Conservation (phyloP, 1,140 invertebrate genomes). For the Procambarus virginalis region DNA sequence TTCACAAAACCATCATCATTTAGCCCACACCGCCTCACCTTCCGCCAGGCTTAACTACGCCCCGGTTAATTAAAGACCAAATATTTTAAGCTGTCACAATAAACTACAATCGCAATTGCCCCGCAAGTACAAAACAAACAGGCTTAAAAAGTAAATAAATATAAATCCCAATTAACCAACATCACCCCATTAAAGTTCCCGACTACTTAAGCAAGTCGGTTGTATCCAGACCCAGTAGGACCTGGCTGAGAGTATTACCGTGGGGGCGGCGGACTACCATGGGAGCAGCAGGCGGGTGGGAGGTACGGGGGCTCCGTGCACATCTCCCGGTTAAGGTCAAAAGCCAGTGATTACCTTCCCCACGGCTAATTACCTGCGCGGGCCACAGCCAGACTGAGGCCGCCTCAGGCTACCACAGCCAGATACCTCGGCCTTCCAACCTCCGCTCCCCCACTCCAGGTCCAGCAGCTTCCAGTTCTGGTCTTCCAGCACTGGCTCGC, state of each 20-base stretch:
- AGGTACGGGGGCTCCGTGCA: neutral
- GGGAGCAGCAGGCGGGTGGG: neutral
- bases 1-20: neutral
- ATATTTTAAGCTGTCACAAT: no score
- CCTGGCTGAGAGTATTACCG: no score
- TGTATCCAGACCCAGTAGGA: no score
- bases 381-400: neutral
- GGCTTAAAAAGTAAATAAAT: no score
- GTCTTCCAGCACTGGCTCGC: neutral
- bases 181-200: no score
- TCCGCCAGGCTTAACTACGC: no score
- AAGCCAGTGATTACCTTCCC: neutral
- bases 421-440: neutral
- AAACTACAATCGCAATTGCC: no score
- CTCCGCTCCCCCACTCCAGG: neutral
- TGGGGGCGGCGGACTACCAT: neutral
- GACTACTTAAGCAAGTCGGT: no score
- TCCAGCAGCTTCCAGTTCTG: neutral
- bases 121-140: no score
- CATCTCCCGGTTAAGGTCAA: conserved; percentile 16
- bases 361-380: neutral
- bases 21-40: neutral
- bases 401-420: neutral
- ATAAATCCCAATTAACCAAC: no score
- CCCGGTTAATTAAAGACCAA: no score